Evolutionary conservation across 2,888 invertebrate genomes (phyloP).

Genomic region (Neoascia interrupta): DNA sequence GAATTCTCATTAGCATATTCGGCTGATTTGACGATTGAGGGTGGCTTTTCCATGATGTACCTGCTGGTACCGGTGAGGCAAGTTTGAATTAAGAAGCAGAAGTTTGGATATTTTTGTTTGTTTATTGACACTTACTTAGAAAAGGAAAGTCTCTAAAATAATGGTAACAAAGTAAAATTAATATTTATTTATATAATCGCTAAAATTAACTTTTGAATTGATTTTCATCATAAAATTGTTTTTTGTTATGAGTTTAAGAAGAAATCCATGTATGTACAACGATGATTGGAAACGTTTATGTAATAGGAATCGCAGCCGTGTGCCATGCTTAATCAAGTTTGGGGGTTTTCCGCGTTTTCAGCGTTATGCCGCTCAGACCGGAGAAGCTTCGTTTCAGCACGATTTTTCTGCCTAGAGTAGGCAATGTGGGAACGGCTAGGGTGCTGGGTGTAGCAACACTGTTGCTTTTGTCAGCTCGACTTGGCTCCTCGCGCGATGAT

Average conservation of each 20-base stretch:
- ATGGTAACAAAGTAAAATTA: slow-evolving; percentile 26
- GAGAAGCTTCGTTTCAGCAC: slow-evolving; percentile 74
- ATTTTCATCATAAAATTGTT: slow-evolving; percentile 5
- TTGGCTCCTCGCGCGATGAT: slow-evolving; percentile 44
- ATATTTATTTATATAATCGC: neutral
- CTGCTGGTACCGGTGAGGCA: neutral
- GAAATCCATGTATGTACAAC: slow-evolving; percentile 56
- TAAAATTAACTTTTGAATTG: slow-evolving; percentile 8
- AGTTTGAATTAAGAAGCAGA: neutral
- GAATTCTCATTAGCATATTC: no score
- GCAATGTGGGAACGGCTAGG: slow-evolving; percentile 71
- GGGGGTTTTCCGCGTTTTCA: slow-evolving; percentile 61
- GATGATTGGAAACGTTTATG: slow-evolving; percentile 25
- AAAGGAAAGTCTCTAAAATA: slow-evolving; percentile 33
- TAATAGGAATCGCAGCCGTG: slow-evolving; percentile 45
- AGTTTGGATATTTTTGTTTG: slow-evolving; percentile 21
- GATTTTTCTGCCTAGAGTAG: slow-evolving; percentile 73
- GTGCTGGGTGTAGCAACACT: slow-evolving; percentile 59
- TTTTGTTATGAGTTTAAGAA: slow-evolving; percentile 21
- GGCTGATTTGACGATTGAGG: no score
- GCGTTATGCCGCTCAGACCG: slow-evolving; percentile 35
- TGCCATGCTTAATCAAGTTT: slow-evolving; percentile 52
- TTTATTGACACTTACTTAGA: slow-evolving; percentile 29
- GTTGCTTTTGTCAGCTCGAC: slow-evolving; percentile 35
- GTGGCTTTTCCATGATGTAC: neutral